Base-by-base conservation (phyloP, 1,140 invertebrate genomes). In the Alviniconcha marisindica region DNA sequence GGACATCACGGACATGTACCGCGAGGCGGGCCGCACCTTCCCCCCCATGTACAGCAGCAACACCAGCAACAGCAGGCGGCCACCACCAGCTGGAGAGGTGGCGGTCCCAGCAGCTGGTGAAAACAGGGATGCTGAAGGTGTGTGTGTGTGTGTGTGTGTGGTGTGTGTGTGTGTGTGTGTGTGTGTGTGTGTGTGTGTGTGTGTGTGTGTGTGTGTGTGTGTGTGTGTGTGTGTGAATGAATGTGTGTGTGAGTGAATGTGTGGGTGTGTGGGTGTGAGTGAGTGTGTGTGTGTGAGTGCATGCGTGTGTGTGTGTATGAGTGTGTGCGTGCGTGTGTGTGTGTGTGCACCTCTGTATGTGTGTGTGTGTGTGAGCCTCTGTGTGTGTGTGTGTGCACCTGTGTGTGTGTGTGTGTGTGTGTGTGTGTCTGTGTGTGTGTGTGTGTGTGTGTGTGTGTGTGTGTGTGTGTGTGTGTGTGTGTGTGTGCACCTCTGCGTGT, bases 1-100 rank as follows among this genome's bases (percentile, higher is more conserved):
- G 87, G 89, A 91, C 80, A 88, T 91, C 69, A 91, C 89, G 0
- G 90, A 91, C 69, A 83, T 87, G 84, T 80, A 84, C 77, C 60
- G 78, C 10, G 44, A 77, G 51, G 28, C 76, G 12, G 66, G 83
- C 2, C 66, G 83, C 38, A 56, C 81, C 33, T 54, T 79, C 36
- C 74, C 56, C 5, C 48, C 48, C 42, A 51, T 48, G 28, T 71
- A 81, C 44, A 71, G 44, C 56, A 36, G 28, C 44, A 31, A 18
- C 48, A 42, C 73, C 40, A 44, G 31, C 73, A 76, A 28, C 83
- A 83, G 5, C 71, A 83, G 4, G 84, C 84, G 54, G 44, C 66
- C 54, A 38, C 79, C 74, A 24, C 36, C 51, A 31, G 33, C 51
- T 31, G 79, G 81, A 60, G 60, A 48, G 44, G 5, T 33, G 73